Percentiles rank a stretch among this genome's conserved stretches.
Conservation (phyloP, 2,797 vertebrate species). For the Eulemur coronatus region DNA sequence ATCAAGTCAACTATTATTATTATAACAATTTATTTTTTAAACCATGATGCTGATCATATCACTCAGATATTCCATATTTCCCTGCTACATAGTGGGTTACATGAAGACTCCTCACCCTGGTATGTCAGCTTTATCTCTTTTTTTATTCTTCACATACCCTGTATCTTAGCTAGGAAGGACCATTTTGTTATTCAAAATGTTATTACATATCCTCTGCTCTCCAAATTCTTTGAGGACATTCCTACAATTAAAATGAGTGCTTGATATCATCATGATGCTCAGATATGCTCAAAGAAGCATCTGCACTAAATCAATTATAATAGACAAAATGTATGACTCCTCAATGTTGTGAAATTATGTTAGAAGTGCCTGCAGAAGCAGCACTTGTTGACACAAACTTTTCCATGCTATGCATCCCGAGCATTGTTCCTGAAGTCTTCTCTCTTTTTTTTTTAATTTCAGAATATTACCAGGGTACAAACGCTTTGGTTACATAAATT, state of each 20-base stretch:
- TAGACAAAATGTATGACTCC: not conserved
- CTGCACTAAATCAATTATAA: not conserved
- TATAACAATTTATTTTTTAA: not conserved
- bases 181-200: not conserved
- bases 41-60: not conserved
- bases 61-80: not conserved
- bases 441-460: conserved; percentile 52
- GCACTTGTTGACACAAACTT: conserved; percentile 90
- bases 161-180: not conserved
- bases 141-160: not conserved
- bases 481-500: too few species aligned
- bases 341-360: conserved; percentile 89
- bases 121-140: not conserved
- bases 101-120: not conserved
- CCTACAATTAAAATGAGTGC: not conserved
- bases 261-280: not conserved
- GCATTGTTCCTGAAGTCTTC: conserved; percentile 87
- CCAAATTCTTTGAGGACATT: not conserved
- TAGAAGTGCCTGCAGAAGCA: conserved; percentile 87
- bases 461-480: too few species aligned
- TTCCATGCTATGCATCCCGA: conserved; percentile 87
- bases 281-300: not conserved
- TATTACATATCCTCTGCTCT: not conserved
- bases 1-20: not conserved
- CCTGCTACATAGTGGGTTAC: not conserved